Evolutionary conservation across 2,888 invertebrate species (phyloP), one percentile per base, ranked within the genome.

Genomic region (Tipula helvola): DNA sequence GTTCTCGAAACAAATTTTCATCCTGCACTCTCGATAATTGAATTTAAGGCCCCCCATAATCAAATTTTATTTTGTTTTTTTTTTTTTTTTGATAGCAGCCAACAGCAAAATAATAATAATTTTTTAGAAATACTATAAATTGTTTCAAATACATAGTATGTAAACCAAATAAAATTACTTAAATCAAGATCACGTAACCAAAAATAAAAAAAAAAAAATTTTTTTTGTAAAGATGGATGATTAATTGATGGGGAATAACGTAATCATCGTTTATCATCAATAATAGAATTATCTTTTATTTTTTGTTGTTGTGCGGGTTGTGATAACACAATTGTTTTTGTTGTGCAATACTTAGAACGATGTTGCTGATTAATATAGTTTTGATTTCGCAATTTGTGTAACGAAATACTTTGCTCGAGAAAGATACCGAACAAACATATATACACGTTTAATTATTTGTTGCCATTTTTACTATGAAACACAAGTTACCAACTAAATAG

Each of bases 21-120:
- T 71, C 71, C 71, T 71, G 71, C 71, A 71, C 71, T 71, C 71
- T 71, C 71, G 71, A 71, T 71, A 71, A 71, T 71, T 71, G 71
- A 71, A 71, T 71, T 28, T 71, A 71, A 71, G 28, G 8, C 52
- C 2, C 71, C 71, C 4, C 28, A 28, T 71, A 71, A 10, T 28
- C 71, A 28, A 28, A 28, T 28, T 28, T 28, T 28, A 28, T 28
- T 28, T 71, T 28, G 28, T 52, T 13, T n/a, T n/a, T n/a, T n/a
- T 71, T 71, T 71, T 71, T 28, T 71, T 52, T 13, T 52, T 52
- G 0, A 3, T n/a, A 5, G 3, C n/a, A 28, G 71, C 71, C 28
- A 28, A 28, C 71, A 71, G 71, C 71, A 28, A 71, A 71, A 71
- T 71, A 28, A 71, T 18, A 18, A 57, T 16, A 57, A 2, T 28